Percentiles rank a stretch among this genome's conserved stretches.
phyloP scores from a whole-genome alignment of 2,888 invertebrate species.

The Hypolimnas misippus region DNA sequence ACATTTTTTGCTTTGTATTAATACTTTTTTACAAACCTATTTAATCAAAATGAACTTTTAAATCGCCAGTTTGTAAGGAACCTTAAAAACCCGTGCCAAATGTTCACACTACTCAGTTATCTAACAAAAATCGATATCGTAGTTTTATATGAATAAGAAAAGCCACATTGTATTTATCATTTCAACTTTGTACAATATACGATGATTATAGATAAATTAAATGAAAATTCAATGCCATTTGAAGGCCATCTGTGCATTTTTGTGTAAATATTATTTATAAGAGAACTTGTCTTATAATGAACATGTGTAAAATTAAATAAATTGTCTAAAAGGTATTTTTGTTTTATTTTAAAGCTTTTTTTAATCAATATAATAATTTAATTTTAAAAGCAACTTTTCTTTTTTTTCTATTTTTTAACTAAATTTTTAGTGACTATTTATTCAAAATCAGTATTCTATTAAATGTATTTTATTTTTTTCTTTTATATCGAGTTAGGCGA shows the following conservation, averaged over 20 bases:
- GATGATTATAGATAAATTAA: conserved; percentile 28
- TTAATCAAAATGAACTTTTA: not conserved
- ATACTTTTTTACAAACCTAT: not conserved
- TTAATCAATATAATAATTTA: too few relatives aligned
- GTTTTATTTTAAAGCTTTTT: conserved; percentile 28
- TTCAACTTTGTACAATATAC: conserved; percentile 43
- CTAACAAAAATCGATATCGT: conserved; percentile 29
- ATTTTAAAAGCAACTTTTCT: too few relatives aligned
- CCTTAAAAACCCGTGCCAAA: conserved; percentile 47
- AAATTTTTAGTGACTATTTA: too few relatives aligned
- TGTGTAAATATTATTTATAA: conserved; percentile 76
- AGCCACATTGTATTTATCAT: conserved; percentile 29
- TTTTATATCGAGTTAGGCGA: too few relatives aligned
- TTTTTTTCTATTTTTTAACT: too few relatives aligned
- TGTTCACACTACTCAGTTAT: conserved; percentile 53
- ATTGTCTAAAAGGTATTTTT: conserved; percentile 76
- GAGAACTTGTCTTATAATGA: conserved; percentile 73
- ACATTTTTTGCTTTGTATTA: too few relatives aligned
- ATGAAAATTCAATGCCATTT: conserved; percentile 46
- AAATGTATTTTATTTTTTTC: too few relatives aligned
- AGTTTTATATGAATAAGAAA: conserved; percentile 35
- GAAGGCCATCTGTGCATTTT: conserved; percentile 74
- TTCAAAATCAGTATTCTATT: too few relatives aligned
- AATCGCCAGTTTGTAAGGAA: conserved; percentile 35
- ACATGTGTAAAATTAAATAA: conserved; percentile 83